A percentile compares a stretch with the other conserved stretches of the same genome.
These are phyloP conservation scores for Catharus minimus DNA, from an alignment of 2,113 vertebrate genomes.

Conservation along the genomic window DNA sequence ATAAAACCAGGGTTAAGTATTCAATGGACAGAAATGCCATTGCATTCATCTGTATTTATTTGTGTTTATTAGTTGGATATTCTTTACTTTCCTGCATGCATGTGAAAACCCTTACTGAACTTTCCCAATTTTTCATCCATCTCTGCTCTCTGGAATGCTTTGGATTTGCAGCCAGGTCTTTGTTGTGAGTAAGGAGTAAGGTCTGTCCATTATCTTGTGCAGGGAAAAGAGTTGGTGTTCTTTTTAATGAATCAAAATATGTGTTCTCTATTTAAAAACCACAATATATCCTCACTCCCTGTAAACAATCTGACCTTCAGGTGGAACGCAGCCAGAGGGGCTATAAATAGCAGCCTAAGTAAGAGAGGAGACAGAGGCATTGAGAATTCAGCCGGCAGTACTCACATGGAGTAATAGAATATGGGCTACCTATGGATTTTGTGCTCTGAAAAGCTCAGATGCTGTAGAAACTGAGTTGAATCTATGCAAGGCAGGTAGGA, in stretches of 20 bases:
- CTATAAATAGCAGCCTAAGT: slow-evolving; percentile 71
- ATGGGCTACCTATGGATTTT: background rate
- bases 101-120: background rate
- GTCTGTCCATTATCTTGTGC: background rate
- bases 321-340: slow-evolving; percentile 65
- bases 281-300: slow-evolving; percentile 61
- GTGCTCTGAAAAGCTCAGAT: background rate
- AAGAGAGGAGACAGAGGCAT: slow-evolving; percentile 18
- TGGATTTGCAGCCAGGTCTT: background rate
- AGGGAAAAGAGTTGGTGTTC: slow-evolving; percentile 25
- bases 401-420: background rate
- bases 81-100: background rate
- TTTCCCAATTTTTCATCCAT: background rate
- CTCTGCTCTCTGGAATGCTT: background rate
- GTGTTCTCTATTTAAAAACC: slow-evolving; percentile 66
- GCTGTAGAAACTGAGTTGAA: background rate
- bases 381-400: background rate
- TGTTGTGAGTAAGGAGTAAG: background rate
- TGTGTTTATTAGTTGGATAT: background rate
- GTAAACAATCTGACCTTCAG: slow-evolving; percentile 73
- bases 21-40: background rate
- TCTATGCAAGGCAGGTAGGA: background rate
- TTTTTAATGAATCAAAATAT: slow-evolving; percentile 58
- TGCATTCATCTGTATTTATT: background rate
- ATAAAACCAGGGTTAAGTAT: background rate